Evolutionary conservation across 2,113 vertebrate species (phyloP), one percentile per base, ranked within the genome.

Genomic region (Sorex fumeus): DNA sequence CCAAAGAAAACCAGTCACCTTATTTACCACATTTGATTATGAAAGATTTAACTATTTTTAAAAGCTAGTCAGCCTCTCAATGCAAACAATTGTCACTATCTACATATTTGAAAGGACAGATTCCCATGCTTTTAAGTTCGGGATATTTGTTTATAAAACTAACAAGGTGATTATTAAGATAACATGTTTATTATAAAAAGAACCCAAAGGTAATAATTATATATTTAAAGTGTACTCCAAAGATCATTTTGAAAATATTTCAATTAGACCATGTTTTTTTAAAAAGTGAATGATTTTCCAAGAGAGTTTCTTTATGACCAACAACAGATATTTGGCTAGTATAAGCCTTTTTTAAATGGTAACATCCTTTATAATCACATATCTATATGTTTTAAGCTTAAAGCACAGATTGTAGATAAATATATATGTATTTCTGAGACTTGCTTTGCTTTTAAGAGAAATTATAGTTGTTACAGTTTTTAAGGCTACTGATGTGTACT

Each of bases 271-370:
- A 57, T 67, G 74, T 79, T 34, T 70, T 34, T 70, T 34, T 19
- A 34, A 40, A 71, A 91, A 96, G 47, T 66, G 67, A 90, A 82
- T 88, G 27, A 74, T 45, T 32, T 80, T 21, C 45, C 50, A 77
- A 69, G 13, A 95, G n/a, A 93, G 71, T 75, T 40, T 45, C 36
- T 71, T 77, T 79, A 40, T 62, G 69, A 45, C 36, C 83, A 30
- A 53, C 4, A 88, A 30, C 36, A 80, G 10, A 80, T 72, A 47
- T 28, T 15, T 82, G 15, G 23, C 23, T 81, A 21, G 60, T 75
- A 21, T 4, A 23, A 9, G 27, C 74, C 27, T 80, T 87, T 87
- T 88, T 90, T 25, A 93, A 88, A 81, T 43, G 67, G 28, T 50
- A 86, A 50, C 13, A 32, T 82, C 74, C 16, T 93, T 71, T 86